Conservation (phyloP, 2,113 vertebrate species). For the Phasianus colchicus region DNA sequence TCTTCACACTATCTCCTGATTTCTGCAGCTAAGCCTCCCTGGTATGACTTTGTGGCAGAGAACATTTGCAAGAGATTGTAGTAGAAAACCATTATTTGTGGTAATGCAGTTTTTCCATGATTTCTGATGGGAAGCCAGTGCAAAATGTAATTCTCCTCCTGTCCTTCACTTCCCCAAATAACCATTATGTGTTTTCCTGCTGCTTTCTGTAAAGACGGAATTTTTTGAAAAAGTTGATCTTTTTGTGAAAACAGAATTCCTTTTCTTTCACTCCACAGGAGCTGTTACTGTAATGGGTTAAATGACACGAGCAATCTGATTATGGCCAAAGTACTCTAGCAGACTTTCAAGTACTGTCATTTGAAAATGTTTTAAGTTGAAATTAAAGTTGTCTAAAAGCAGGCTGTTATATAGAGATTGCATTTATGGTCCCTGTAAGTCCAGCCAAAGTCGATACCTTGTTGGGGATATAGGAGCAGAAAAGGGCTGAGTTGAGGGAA, state of each 20-base stretch:
- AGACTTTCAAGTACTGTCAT: neutral
- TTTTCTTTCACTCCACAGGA: neutral
- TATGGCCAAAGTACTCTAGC: neutral
- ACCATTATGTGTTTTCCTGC: neutral
- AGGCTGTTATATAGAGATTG: neutral
- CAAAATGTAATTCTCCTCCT: neutral
- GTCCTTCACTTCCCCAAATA: neutral
- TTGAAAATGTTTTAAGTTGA: neutral
- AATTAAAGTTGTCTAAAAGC: neutral
- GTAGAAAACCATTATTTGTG: neutral
- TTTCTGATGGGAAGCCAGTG: neutral
- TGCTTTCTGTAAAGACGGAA: neutral
- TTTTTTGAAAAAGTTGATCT: neutral
- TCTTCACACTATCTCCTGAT: conserved; percentile 13
- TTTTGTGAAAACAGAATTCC: neutral
- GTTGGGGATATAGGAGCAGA: neutral
- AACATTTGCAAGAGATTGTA: neutral
- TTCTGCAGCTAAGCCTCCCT: conserved; percentile 29
- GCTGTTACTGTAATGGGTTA: neutral
- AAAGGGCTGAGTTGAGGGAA: neutral
- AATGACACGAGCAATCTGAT: neutral
- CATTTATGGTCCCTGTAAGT: neutral
- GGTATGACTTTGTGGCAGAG: neutral
- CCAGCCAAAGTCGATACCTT: neutral
- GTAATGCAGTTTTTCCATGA: neutral